Evolutionary conservation across 2,113 vertebrate species (phyloP).

Genomic region (Microtus ochrogaster): DNA sequence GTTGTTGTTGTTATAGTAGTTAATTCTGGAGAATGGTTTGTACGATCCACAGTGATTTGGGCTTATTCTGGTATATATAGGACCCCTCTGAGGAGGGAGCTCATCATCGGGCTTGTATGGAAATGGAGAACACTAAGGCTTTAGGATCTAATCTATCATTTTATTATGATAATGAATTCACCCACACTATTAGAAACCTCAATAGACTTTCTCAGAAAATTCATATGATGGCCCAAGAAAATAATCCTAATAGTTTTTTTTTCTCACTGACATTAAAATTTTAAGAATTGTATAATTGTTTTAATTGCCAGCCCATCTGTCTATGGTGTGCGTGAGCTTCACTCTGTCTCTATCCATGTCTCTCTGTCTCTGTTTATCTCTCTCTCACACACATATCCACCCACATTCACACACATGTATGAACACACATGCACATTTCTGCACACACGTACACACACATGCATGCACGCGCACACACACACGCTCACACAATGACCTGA

Average conservation of each 20-base stretch:
- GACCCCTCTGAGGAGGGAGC: not conserved
- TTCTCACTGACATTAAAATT: not conserved
- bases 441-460: not conserved
- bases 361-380: not conserved
- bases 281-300: constrained; percentile 35
- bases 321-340: not conserved
- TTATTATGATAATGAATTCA: constrained; percentile 5
- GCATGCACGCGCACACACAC: not conserved
- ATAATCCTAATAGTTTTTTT: not conserved
- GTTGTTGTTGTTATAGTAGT: not conserved
- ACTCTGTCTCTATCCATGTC: not conserved
- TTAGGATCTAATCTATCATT: not conserved
- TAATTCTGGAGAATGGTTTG: not conserved
- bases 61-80: not conserved
- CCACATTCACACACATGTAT: not conserved
- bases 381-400: not conserved
- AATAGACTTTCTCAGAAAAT: constrained; percentile 32
- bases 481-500: not conserved
- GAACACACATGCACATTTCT: not conserved
- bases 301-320: constrained; percentile 28
- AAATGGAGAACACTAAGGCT: not conserved
- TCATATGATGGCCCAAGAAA: not conserved
- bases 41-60: not conserved
- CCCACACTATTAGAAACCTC: constrained; percentile 7
- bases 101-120: not conserved